Evolutionary conservation across 92 coral and sea anemone species (phyloP), one percentile per base, ranked within the genome.

Genomic region (Bergia puertoricense): DNA sequence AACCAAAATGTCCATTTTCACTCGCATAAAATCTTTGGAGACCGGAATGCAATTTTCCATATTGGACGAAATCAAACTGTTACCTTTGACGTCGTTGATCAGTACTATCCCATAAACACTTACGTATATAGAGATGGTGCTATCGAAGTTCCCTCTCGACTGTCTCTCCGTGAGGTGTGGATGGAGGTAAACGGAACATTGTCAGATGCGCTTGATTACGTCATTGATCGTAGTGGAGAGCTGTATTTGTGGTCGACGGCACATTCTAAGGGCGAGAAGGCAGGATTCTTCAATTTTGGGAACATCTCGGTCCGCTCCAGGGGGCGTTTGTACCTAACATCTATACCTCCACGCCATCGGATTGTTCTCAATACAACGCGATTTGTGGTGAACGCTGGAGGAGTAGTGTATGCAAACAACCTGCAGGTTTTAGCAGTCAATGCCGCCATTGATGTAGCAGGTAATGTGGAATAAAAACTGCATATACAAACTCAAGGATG

Each of bases 131-230:
- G 86, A 66, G 42, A 85, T 48, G 96, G 92, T 15, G 67, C 90
- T 6, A 74, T 93, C 44, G 93, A 91, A 37, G 92, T 93, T 11
- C 96, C 96, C 1, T 80, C 74, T 2, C 79, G 96, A 30, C 92
- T 93, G 40, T 89, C 96, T 4, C 88, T 85, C 4, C 91, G 90
- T 38, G 89, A 91, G 44, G 93, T 93, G 3, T 93, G 91, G 89
- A 93, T 93, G 96, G 88, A 93, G 78, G 91, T 93, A 51, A 93
- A 93, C 85, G 96, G 96, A 2, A 91, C 91, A 23, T 77, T 93
- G 67, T 88, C 96, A 2, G 96, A 93, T 46, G 89, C 96, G 56
- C 85, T 79, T 16, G 96, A 93, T 85, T 93, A 93, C 79, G 90
- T 89, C 20, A 48, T 93, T 41, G 96, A 93, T 80, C 79, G 93